phyloP scores from a whole-genome alignment of 2,797 vertebrate species.

The Nannoperca obscura region DNA sequence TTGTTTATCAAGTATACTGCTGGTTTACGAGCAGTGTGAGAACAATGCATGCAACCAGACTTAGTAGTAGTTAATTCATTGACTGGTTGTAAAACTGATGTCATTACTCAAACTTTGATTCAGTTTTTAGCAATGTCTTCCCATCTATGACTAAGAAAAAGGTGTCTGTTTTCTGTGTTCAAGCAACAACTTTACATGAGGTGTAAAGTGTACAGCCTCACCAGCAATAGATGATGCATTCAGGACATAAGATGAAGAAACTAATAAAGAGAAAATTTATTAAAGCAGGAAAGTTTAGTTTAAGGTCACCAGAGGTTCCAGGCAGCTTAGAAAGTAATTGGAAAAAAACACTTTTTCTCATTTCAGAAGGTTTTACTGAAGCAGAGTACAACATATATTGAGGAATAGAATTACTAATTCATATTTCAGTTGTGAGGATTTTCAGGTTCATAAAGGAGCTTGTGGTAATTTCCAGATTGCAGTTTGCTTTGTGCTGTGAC shows the following conservation, averaged over 20 bases:
- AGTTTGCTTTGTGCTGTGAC: slow-evolving; percentile 18
- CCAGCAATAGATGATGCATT: background rate
- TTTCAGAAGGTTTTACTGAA: slow-evolving; percentile 27
- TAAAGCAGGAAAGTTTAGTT: slow-evolving; percentile 5
- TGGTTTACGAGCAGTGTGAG: background rate
- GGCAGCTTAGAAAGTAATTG: slow-evolving; percentile 11
- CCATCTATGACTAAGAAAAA: background rate
- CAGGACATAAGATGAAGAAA: slow-evolving; percentile 5
- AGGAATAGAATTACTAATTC: background rate
- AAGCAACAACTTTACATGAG: background rate
- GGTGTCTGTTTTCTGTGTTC: background rate
- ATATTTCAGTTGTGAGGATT: slow-evolving; percentile 17
- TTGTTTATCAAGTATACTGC: slow-evolving; percentile 6
- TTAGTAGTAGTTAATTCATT: background rate
- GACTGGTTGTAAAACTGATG: background rate
- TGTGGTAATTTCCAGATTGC: slow-evolving; percentile 27
- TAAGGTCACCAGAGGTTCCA: background rate
- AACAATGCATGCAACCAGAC: background rate
- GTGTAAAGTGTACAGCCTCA: background rate
- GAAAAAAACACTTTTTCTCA: slow-evolving; percentile 23
- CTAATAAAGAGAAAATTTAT: slow-evolving; percentile 31
- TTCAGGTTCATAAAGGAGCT: slow-evolving; percentile 35
- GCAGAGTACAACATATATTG: background rate
- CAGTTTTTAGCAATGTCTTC: background rate
- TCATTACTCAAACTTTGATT: background rate